phyloP scores from a whole-genome alignment of 2,888 invertebrate species.

The Ashinkailepas kermadecensis region DNA sequence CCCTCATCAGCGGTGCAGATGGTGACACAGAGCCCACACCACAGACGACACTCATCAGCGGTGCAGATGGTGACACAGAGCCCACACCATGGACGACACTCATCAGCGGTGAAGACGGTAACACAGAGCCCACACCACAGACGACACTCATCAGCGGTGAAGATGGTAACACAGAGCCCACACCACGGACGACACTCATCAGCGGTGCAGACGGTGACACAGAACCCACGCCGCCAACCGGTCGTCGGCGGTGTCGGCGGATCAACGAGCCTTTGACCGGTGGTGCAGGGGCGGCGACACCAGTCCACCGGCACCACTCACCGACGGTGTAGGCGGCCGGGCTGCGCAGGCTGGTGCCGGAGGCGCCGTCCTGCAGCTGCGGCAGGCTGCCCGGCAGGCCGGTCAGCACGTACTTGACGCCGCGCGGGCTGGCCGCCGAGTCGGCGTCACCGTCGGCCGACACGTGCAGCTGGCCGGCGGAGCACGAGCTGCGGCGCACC shows the following conservation, averaged over 20 bases:
- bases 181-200: too few species aligned
- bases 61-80: too few species aligned
- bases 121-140: too few species aligned
- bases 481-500: neutral
- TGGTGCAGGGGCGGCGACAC: too few species aligned
- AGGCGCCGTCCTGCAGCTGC: neutral
- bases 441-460: neutral
- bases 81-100: too few species aligned
- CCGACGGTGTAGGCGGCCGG: neutral
- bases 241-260: neutral
- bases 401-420: neutral
- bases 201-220: too few species aligned
- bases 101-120: too few species aligned
- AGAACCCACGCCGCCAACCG: neutral
- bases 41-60: too few species aligned
- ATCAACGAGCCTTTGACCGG: neutral
- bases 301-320: neutral
- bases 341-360: neutral
- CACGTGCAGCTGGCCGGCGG: neutral
- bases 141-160: too few species aligned
- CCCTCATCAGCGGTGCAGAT: too few species aligned
- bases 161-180: too few species aligned
- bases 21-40: too few species aligned
- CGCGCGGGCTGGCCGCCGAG: neutral
- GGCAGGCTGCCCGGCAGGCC: conserved; percentile 5